Conservation (phyloP, 1,140 invertebrate species). For the Diorhabda carinulata region DNA sequence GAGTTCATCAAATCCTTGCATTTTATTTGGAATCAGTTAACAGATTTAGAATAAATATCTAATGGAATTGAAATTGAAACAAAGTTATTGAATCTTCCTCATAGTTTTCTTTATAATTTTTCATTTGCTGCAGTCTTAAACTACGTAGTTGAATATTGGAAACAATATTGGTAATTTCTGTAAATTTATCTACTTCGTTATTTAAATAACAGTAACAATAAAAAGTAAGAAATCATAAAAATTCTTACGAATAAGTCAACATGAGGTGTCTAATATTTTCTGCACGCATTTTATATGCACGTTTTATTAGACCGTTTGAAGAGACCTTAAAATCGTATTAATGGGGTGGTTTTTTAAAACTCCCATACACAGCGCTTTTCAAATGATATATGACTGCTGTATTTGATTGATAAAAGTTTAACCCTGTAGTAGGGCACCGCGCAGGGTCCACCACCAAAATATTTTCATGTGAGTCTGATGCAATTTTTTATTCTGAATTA, state of each 20-base stretch:
- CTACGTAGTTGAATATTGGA: not conserved
- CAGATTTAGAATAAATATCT: too few relatives aligned
- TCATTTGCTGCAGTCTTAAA: too few relatives aligned
- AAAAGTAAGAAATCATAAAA: not conserved
- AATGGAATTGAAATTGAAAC: too few relatives aligned
- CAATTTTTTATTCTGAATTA: slow-evolving; percentile 9
- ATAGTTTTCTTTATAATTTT: too few relatives aligned
- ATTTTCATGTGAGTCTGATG: slow-evolving; percentile 12
- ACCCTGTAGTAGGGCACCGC: slow-evolving; percentile 8
- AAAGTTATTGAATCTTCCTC: too few relatives aligned
- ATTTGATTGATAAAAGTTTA: slow-evolving; percentile 22
- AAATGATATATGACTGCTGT: slow-evolving; percentile 19
- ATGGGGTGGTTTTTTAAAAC: slow-evolving; percentile 17
- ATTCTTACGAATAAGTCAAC: not conserved
- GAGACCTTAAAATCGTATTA: slow-evolving; percentile 21
- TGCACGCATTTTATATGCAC: slow-evolving; percentile 12
- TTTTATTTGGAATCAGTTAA: too few relatives aligned
- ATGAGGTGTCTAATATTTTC: not conserved
- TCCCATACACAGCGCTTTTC: slow-evolving; percentile 15
- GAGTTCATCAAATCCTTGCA: too few relatives aligned
- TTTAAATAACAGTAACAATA: not conserved
- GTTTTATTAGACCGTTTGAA: slow-evolving; percentile 12
- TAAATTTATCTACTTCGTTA: not conserved
- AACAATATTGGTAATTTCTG: not conserved
- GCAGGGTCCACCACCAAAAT: slow-evolving; percentile 5